Evolutionary conservation across 2,113 vertebrate genomes (phyloP).

Genomic region (Chaetodon trifascialis): DNA sequence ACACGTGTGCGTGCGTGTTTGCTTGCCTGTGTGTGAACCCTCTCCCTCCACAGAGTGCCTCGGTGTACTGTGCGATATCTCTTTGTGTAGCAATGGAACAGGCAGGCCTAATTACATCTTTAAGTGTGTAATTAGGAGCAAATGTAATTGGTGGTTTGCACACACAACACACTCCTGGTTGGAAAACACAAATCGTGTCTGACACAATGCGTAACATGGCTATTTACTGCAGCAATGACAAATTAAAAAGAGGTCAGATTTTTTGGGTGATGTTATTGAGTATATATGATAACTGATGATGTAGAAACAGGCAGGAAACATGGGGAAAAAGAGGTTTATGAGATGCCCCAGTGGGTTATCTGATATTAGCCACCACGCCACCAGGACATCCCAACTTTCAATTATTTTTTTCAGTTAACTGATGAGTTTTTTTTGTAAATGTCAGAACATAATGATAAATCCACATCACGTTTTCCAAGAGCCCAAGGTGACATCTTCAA

Average conservation of each 20-base stretch:
- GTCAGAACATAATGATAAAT: background rate
- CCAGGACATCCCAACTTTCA: background rate
- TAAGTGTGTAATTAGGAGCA: slow-evolving; percentile 80
- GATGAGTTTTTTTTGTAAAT: background rate
- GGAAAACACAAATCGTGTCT: slow-evolving; percentile 73
- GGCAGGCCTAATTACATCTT: slow-evolving; percentile 80
- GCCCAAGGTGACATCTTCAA: background rate
- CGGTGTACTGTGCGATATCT: slow-evolving; percentile 59
- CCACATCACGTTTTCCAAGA: background rate
- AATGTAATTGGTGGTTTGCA: slow-evolving; percentile 79
- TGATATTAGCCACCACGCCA: background rate
- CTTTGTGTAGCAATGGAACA: slow-evolving; percentile 71
- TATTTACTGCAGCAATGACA: slow-evolving; percentile 40
- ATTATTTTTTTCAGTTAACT: background rate
- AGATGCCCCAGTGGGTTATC: background rate
- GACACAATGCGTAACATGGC: slow-evolving; percentile 62
- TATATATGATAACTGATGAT: background rate
- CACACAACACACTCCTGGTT: slow-evolving; percentile 69
- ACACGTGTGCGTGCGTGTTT: slow-evolving; percentile 27
- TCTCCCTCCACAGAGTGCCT: slow-evolving; percentile 45
- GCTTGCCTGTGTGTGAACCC: slow-evolving; percentile 46
- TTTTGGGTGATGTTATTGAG: background rate
- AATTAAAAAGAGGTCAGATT: too few species aligned
- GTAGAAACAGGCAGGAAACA: background rate
- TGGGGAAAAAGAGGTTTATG: background rate